A percentile compares a stretch with the other conserved stretches of the same genome.
phyloP scores from a whole-genome alignment of 2,888 invertebrate species.

The Maniola hyperantus region DNA sequence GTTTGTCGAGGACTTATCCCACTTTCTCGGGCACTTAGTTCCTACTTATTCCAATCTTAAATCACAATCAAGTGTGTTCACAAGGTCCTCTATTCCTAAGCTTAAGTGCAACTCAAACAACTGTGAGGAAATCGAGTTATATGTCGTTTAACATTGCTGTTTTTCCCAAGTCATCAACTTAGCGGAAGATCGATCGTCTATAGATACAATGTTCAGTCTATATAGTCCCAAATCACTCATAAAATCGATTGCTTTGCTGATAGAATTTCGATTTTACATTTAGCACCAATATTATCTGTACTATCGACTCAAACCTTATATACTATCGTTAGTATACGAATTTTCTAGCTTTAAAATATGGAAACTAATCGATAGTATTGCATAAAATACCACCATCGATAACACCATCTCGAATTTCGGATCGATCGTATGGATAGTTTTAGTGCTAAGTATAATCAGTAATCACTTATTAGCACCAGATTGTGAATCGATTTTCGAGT shows the following conservation, averaged over 20 bases:
- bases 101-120: constrained; percentile 13
- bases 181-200: neutral
- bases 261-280: neutral
- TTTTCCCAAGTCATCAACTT: neutral
- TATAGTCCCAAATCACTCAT: neutral
- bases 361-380: too few species aligned
- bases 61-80: constrained; percentile 15
- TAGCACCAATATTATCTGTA: too few species aligned
- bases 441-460: too few species aligned
- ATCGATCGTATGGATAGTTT: neutral
- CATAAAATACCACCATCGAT: neutral
- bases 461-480: neutral
- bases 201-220: neutral
- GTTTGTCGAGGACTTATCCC: constrained; percentile 18
- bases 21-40: constrained; percentile 10
- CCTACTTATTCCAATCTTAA: constrained; percentile 16
- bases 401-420: neutral
- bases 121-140: neutral
- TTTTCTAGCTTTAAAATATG: too few species aligned
- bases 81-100: constrained; percentile 7
- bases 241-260: neutral
- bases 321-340: too few species aligned
- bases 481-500: neutral
- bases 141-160: neutral
- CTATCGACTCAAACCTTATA: too few species aligned